A percentile compares a stretch with the other conserved stretches of the same genome.
These are phyloP conservation scores for Leucoraja erinaceus DNA, from an alignment of 2,113 vertebrate species.

Conservation along the genomic window DNA sequence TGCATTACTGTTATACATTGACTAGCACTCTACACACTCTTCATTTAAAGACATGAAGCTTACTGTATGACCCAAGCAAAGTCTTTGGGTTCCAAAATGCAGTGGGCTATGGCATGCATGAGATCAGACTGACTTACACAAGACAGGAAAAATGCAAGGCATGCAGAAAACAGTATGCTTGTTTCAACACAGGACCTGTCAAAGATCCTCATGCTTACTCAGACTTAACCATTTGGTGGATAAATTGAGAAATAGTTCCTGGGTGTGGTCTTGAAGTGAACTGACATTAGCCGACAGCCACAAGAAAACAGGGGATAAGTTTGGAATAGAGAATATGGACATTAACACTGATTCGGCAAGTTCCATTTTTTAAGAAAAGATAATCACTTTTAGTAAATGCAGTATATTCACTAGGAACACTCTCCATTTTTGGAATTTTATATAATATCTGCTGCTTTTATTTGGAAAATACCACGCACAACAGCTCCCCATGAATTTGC, in stretches of 20 bases:
- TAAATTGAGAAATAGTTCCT: not conserved
- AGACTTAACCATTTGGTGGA: not conserved
- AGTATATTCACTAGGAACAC: not conserved
- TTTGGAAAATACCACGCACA: not conserved
- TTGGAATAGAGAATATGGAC: not conserved
- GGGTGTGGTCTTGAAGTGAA: not conserved
- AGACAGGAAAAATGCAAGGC: constrained; percentile 49
- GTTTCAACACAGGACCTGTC: not conserved
- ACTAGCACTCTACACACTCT: not conserved
- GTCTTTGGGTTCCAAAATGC: constrained; percentile 72
- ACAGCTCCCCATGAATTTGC: not conserved
- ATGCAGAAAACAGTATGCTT: constrained; percentile 11
- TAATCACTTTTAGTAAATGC: not conserved
- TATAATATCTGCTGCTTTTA: not conserved
- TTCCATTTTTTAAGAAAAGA: too few relatives aligned
- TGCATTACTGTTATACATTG: not conserved
- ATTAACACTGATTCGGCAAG: not conserved
- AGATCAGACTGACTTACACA: constrained; percentile 61
- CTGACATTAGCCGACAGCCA: not conserved
- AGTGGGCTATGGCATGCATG: constrained; percentile 63
- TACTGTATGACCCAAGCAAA: constrained; percentile 65
- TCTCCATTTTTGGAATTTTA: not conserved
- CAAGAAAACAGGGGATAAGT: too few relatives aligned
- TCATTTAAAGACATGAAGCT: constrained; percentile 43
- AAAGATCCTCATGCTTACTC: not conserved